These are phyloP conservation scores for Alaudala cheleensis DNA, from an alignment of 2,113 vertebrate species.

Conservation along the genomic window DNA sequence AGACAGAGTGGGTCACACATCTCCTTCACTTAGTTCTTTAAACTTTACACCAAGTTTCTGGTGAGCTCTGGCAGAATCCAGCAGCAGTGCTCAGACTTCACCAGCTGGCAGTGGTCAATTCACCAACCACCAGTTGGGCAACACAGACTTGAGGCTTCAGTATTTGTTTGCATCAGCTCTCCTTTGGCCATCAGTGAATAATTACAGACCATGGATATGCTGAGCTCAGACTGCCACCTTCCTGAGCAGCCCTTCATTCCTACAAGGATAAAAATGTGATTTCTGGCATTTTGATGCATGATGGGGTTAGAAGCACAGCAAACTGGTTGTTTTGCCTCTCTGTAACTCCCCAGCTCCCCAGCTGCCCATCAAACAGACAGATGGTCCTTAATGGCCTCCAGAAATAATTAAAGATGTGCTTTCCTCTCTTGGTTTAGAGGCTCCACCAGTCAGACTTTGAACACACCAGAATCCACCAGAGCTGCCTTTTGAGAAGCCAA, in stretches of 20 bases:
- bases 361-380: neutral
- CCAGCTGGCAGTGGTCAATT: neutral
- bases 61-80: neutral
- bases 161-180: neutral
- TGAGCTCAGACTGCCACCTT: neutral
- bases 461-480: neutral
- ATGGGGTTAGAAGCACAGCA: neutral
- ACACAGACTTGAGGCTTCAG: neutral
- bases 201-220: fast-evolving
- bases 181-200: neutral
- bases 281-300: neutral
- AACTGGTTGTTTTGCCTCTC: neutral
- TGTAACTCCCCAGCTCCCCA: neutral
- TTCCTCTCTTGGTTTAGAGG: neutral
- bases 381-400: neutral
- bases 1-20: neutral
- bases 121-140: neutral
- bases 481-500: neutral
- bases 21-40: neutral
- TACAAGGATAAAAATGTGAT: neutral
- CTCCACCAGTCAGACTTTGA: fast-evolving
- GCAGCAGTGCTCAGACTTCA: neutral
- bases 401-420: neutral
- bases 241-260: neutral
- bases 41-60: neutral